Evolutionary conservation across 2,888 invertebrate species (phyloP).

Genomic region (Strigamia maritima): DNA sequence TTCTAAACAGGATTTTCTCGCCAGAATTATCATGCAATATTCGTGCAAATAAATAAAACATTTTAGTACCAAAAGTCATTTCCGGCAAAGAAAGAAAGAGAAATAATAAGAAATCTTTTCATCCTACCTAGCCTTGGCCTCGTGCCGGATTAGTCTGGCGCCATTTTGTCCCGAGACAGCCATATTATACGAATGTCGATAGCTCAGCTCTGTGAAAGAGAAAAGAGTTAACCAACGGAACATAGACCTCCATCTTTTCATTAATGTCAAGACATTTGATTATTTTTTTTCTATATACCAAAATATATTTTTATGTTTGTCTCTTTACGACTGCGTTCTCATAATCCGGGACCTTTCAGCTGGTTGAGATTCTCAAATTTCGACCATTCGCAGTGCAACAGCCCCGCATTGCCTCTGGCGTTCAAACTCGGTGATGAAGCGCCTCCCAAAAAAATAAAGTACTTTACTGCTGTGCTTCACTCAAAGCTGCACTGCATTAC

Average conservation of each 20-base stretch:
- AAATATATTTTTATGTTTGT: constrained; percentile 25
- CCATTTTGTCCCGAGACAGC: constrained; percentile 39
- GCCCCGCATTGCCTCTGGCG: constrained; percentile 31
- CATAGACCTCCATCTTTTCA: constrained; percentile 21
- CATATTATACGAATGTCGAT: constrained; percentile 36
- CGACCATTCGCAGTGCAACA: constrained; percentile 18
- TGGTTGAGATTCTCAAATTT: constrained; percentile 12
- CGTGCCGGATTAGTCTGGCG: constrained; percentile 32
- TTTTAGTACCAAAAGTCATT: constrained; percentile 1
- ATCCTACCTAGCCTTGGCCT: constrained; percentile 33
- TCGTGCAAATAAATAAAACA: constrained; percentile 23
- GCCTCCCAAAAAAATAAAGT: constrained; percentile 13
- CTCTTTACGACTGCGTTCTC: constrained; percentile 18
- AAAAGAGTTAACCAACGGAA: not conserved
- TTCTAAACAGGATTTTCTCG: constrained; percentile 7
- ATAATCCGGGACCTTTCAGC: constrained; percentile 11
- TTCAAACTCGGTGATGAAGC: constrained; percentile 1
- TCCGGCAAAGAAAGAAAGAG: not conserved
- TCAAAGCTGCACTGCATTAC: constrained; percentile 6
- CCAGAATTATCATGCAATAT: constrained; percentile 7
- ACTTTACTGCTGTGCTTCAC: constrained; percentile 1
- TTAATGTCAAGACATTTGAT: constrained; percentile 18
- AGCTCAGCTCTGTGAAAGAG: constrained; percentile 12
- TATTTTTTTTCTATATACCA: constrained; percentile 9
- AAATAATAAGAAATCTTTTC: constrained; percentile 34